Evolutionary conservation across 1,140 invertebrate species (phyloP).

Genomic region (Orchestia grillus): DNA sequence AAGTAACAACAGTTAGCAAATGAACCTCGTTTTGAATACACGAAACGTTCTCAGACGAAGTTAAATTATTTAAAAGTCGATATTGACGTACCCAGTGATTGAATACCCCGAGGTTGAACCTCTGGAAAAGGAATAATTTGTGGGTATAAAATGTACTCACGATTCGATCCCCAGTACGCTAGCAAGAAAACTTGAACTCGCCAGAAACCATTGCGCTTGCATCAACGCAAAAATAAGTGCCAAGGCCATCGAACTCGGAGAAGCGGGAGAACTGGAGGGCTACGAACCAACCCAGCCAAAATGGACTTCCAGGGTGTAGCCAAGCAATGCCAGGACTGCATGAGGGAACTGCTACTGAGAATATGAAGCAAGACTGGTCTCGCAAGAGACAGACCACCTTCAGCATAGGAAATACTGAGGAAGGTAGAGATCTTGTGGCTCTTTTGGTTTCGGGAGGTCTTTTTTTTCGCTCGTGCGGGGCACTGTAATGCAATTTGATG

Average conservation of each 20-base stretch:
- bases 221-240: not conserved
- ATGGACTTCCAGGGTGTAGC: not conserved
- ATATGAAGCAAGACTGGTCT: conserved; percentile 7
- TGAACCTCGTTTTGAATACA: not conserved
- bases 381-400: not conserved
- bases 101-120: not conserved
- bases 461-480: not conserved
- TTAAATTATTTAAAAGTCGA: not conserved
- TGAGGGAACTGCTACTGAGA: not conserved
- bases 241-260: not conserved
- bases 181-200: not conserved
- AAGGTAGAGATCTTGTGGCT: not conserved
- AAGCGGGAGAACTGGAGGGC: not conserved
- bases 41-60: not conserved
- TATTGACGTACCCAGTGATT: not conserved
- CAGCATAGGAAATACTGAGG: not conserved
- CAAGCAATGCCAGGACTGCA: not conserved
- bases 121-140: too few species aligned
- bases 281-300: not conserved
- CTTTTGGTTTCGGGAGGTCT: not conserved
- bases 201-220: not conserved
- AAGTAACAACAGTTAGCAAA: not conserved
- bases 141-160: not conserved
- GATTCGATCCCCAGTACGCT: not conserved
- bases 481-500: not conserved